Evolutionary conservation across 1,140 invertebrate species (phyloP), one percentile per base, ranked within the genome.

Genomic region (Sarcophaga bullata): DNA sequence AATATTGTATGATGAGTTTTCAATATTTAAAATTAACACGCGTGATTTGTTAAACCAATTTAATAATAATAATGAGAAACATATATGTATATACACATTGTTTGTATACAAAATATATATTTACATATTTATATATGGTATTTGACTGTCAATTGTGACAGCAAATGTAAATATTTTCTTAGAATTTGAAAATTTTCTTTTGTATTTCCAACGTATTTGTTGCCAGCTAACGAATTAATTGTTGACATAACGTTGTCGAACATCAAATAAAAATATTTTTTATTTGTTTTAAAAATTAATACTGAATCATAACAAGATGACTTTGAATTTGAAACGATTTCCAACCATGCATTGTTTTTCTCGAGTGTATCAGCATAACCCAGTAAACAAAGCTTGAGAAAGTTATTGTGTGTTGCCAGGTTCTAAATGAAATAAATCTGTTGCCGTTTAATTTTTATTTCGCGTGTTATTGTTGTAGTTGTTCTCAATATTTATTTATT

Each of bases 261-360:
- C 10, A 17, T 25, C n/a, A 68, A 68, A 68, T 17, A 68, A 68
- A 68, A 68, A 68, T 68, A 68, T 68, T 68, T n/a, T 68, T 68
- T 68, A 68, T 68, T 68, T 68, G 8, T 8, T 7, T 8, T 19
- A 68, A n/a, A 19, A 68, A 68, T 68, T 68, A 68, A 25, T 19
- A 58, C 25, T 1, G 54, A n/a, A 58, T 58, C 11, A 58, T 58
- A 58, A 58, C 54, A 58, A 58, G 3, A 58, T 58, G 54, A 68
- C 19, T 68, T 8, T 68, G 62, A 37, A 37, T 37, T 37, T 37
- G 25, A 37, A 37, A 37, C 4, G 1, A 37, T 52, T 52, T 52
- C 50, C n/a, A n/a, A 10, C 1, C 6, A 52, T 6, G 13, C 2
- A 52, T 1, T 10, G 17, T 68, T 68, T 68, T 25, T 37, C 8